Evolutionary conservation across 2,113 vertebrate species (phyloP).

Genomic region (Tiliqua scincoides): DNA sequence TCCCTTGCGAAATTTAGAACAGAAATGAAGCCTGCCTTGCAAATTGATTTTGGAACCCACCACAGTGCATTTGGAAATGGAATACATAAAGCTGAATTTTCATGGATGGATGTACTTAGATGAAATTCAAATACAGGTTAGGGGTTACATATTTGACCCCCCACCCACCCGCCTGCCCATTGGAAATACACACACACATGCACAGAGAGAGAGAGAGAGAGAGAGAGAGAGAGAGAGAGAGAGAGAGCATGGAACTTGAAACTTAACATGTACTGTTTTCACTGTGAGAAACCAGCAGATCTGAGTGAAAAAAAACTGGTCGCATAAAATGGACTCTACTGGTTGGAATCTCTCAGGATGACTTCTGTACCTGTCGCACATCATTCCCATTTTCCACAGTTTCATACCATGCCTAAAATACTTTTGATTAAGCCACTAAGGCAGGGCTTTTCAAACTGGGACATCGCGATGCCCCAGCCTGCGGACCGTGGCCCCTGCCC

Average conservation of each 20-base stretch:
- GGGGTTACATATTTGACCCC: neutral
- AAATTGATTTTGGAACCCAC: conserved; percentile 1
- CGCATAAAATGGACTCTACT: neutral
- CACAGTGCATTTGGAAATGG: neutral
- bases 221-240: too few relatives aligned
- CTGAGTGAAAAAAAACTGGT: neutral
- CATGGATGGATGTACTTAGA: neutral
- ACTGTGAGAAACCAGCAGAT: neutral
- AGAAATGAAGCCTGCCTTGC: neutral
- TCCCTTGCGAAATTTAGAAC: neutral
- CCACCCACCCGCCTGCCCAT: too few relatives aligned
- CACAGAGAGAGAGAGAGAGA: neutral
- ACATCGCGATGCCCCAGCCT: too few relatives aligned
- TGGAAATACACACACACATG: neutral
- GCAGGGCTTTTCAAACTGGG: too few relatives aligned
- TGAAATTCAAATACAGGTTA: neutral
- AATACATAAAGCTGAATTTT: neutral
- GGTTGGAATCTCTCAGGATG: neutral
- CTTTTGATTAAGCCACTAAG: neutral
- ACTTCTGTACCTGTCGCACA: neutral
- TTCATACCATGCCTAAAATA: neutral
- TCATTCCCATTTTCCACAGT: neutral
- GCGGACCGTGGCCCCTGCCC: too few relatives aligned
- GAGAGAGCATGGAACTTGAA: conserved; percentile 7
- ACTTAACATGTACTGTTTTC: neutral